Evolutionary conservation across 2,888 invertebrate genomes (phyloP), one percentile per base, ranked within the genome.

Genomic region (Xanthostigma xanthostigma): DNA sequence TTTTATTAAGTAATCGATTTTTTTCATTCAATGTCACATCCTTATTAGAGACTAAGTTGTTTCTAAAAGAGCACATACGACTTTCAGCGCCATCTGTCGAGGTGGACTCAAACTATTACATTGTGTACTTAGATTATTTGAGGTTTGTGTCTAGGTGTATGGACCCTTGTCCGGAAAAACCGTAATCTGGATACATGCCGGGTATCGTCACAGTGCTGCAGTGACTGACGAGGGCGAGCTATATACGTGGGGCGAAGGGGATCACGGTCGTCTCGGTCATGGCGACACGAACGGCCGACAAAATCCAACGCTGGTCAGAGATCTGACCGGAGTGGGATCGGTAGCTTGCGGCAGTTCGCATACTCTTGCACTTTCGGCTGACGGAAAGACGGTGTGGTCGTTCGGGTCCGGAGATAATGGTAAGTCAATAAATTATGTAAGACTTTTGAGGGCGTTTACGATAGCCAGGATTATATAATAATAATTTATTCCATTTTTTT

Each of bases 191-290:
- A 62, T 69, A 36, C 64, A 65, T 49, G 69, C 70, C 55, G 73
- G 73, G 38, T 74, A 74, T 57, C 62, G 74, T 17, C 75, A 76
- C 58, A 73, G 73, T 57, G 75, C 75, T 39, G 74, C 73, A 34
- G 70, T 76, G 10, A 74, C 75, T 0, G 69, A 70, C 46, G 71
- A 73, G 53, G 75, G 75, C 3, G 67, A 68, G 52, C 61, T 76
- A 37, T 76, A 69, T 56, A 75, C 74, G 1, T 76, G 75, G 75
- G 76, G 76, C 6, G 74, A 75, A 62, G 75, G 76, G 6, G 73
- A 74, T 45, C 69, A 70, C 56, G 74, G 74, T 8, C 60, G 73
- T 50, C 59, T 74, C 11, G 78, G 79, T 11, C 76, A 76, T 60
- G 78, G 78, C n/a, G 77, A 79, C 59, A 73, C 69, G 54, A 72